Percentiles rank a stretch among this genome's conserved stretches.
These are phyloP conservation scores for Psittacula derbiana DNA, from an alignment of 2,797 vertebrate genomes.

Conservation along the genomic window DNA sequence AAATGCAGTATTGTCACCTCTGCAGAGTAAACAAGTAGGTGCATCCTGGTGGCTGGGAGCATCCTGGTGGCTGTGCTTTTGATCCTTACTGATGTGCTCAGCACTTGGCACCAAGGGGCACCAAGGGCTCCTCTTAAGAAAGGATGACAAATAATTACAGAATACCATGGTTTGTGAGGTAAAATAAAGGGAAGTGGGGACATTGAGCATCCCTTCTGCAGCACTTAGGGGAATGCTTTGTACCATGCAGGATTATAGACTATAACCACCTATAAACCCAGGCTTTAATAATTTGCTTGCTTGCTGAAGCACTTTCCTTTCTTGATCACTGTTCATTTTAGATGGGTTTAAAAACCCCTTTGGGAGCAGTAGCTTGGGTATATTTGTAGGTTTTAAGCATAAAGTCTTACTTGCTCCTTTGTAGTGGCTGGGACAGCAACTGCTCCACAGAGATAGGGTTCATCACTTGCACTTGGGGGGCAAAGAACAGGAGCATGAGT, in stretches of 20 bases:
- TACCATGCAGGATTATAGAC: background rate
- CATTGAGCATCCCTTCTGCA: background rate
- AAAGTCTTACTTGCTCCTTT: background rate
- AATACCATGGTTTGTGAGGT: background rate
- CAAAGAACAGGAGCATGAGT: background rate
- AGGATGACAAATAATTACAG: background rate
- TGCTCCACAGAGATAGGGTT: background rate
- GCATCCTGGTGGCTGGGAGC: background rate
- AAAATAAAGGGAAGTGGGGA: background rate
- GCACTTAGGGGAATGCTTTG: background rate
- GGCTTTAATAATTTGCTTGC: conserved; percentile 8
- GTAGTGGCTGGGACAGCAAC: background rate
- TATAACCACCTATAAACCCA: background rate
- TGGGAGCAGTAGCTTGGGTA: background rate
- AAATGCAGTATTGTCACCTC: background rate
- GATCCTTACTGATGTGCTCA: background rate
- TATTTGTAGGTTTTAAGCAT: background rate
- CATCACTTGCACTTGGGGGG: background rate
- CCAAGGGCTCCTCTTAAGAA: background rate
- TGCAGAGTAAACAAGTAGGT: background rate
- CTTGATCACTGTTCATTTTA: background rate
- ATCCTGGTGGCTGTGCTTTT: background rate
- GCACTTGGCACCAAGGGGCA: background rate
- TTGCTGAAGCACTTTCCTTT: background rate
- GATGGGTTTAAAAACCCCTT: background rate